Evolutionary conservation across 2,113 vertebrate species (phyloP), one percentile per base, ranked within the genome.

Genomic region (Burhinus bistriatus): DNA sequence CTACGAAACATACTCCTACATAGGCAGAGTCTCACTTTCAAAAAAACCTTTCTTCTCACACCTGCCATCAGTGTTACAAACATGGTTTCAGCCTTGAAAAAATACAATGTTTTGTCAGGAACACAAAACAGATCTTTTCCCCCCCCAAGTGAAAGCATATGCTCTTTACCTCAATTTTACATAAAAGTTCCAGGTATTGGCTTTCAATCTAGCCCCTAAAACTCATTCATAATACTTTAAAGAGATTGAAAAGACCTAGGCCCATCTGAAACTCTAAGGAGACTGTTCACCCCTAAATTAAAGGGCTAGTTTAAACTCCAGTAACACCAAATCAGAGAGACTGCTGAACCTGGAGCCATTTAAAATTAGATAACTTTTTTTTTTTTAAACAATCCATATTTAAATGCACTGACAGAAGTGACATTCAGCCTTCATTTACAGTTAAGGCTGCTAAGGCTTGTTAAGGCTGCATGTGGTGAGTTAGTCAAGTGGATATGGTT

Each of bases 371-470:
- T 40, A 40, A 40, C 11, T 40, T 40, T 40, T 40, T 40, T 40
- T 40, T 40, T 40, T 40, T 40, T 40, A n/a, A n/a, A n/a, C n/a
- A n/a, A n/a, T n/a, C n/a, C 40, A 9, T 23, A 9, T 36, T 78
- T 84, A 70, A 65, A 61, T 47, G 7, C 29, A 30, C 34, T 3
- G 4, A 52, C 0, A 34, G 29, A 65, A 59, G 20, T 2, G 1
- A 11, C 25, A 40, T 16, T 66, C 7, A 68, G 17, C 7, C 12
- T 44, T 49, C 27, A 19, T 5, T 52, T 36, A 78, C 8, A 62
- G 7, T 42, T 20, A 58, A 66, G 40, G 44, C 4, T 42, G 5
- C 20, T 25, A 47, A 2, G 10, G 22, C 14, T 38, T 0, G 0
- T 26, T 44, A 82, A 38, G 21, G 23, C 11, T 49, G 16, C 23